Conservation (phyloP, 2,113 vertebrate species). For the Ciconia maguari region DNA sequence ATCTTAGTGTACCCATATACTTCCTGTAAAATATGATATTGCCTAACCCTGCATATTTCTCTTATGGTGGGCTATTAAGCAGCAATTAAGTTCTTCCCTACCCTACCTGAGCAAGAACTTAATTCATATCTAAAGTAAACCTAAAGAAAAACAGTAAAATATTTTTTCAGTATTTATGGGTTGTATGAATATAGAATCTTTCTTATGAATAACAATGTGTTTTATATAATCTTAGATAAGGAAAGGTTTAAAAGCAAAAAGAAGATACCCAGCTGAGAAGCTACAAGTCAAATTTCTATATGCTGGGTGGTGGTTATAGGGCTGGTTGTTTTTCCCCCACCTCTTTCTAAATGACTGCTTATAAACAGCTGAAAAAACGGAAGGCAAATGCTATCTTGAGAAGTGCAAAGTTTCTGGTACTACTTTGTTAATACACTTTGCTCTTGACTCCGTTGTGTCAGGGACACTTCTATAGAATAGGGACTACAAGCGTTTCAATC, state of each 20-base stretch:
- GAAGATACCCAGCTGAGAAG: neutral
- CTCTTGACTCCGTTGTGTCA: neutral
- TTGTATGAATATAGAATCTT: neutral
- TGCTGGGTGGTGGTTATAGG: neutral
- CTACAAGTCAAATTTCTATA: neutral
- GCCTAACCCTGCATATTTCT: neutral
- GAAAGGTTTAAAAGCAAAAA: neutral
- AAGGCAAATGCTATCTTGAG: neutral
- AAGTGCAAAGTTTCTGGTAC: neutral
- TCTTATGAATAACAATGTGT: neutral
- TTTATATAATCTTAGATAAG: neutral
- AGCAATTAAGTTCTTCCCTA: neutral
- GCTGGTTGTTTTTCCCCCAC: neutral
- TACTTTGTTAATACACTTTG: neutral
- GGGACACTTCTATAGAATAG: neutral
- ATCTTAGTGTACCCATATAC: neutral
- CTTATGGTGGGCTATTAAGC: neutral
- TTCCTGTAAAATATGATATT: neutral
- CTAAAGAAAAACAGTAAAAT: neutral
- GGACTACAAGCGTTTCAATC: neutral
- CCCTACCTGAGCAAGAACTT: neutral
- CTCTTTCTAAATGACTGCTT: neutral
- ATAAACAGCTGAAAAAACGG: neutral
- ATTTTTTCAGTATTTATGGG: neutral
- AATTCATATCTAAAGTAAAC: neutral